Conservation (phyloP, 2,797 vertebrate genomes). For the Pangasius macronema region DNA sequence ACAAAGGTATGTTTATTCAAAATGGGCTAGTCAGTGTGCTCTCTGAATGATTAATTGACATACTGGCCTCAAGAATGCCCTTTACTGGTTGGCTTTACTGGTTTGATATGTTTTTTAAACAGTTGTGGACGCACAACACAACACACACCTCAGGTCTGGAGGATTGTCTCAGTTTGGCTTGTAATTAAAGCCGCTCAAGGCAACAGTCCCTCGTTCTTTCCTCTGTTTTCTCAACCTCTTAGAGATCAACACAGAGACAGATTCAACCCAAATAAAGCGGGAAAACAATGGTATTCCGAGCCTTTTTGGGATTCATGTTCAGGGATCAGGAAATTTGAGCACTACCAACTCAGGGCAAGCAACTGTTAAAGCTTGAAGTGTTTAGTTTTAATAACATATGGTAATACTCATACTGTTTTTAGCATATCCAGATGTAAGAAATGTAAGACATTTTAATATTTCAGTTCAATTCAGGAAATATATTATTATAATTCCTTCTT, state of each 20-base stretch:
- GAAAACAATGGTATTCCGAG: neutral
- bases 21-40: neutral
- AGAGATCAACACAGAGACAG: slow-evolving; percentile 4
- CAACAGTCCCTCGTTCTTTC: neutral
- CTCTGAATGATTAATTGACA: neutral
- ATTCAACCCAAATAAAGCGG: neutral
- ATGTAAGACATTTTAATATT: neutral
- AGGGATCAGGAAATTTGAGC: neutral
- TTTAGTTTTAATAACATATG: neutral
- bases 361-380: neutral
- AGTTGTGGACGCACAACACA: neutral
- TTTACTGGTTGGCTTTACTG: neutral
- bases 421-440: neutral
- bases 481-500: neutral
- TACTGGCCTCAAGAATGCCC: neutral
- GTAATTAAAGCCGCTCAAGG: slow-evolving; percentile 65
- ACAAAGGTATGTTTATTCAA: neutral
- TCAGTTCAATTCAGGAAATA: neutral
- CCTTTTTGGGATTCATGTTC: neutral
- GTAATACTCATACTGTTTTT: neutral
- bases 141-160: neutral
- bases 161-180: slow-evolving; percentile 52
- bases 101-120: neutral
- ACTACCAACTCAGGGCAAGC: neutral
- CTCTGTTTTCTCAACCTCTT: slow-evolving; percentile 25